phyloP scores from a whole-genome alignment of 1,140 invertebrate species.

The Lepidurus packardi region DNA sequence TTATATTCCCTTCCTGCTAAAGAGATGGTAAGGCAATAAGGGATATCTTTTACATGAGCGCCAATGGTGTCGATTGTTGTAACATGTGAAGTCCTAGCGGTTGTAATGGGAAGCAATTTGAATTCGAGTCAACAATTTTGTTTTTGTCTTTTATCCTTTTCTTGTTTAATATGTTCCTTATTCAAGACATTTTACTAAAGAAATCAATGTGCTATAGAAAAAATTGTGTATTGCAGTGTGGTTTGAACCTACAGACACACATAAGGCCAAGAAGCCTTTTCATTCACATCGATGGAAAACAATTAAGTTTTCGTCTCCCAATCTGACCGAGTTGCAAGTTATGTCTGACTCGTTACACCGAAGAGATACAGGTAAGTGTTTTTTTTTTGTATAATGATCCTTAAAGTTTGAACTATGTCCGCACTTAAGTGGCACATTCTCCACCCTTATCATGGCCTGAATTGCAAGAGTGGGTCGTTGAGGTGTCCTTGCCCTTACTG shows the following conservation, averaged over 20 bases:
- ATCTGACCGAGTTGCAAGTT: conserved; percentile 58
- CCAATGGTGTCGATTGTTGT: background rate
- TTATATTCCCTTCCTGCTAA: background rate
- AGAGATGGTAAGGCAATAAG: background rate
- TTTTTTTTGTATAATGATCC: background rate
- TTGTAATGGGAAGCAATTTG: too few species aligned
- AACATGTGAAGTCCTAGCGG: too few species aligned
- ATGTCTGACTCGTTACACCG: conserved; percentile 39
- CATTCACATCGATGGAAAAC: conserved; percentile 44
- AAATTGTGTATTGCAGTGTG: conserved; percentile 51
- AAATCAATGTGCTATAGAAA: background rate
- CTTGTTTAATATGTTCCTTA: too few species aligned
- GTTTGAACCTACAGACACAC: conserved; percentile 62
- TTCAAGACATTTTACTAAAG: too few species aligned
- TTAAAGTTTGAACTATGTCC: background rate
- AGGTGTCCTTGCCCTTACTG: conserved; percentile 40
- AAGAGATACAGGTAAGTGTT: conserved; percentile 21
- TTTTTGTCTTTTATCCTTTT: too few species aligned
- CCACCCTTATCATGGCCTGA: conserved; percentile 16
- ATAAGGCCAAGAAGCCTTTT: conserved; percentile 55
- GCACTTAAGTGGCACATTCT: background rate
- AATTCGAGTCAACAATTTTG: too few species aligned
- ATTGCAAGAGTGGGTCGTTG: conserved; percentile 37
- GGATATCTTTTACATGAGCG: background rate
- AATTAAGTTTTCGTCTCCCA: conserved; percentile 59